These are phyloP conservation scores for Hydraecia micacea DNA, from an alignment of 2,888 invertebrate genomes.

Conservation along the genomic window DNA sequence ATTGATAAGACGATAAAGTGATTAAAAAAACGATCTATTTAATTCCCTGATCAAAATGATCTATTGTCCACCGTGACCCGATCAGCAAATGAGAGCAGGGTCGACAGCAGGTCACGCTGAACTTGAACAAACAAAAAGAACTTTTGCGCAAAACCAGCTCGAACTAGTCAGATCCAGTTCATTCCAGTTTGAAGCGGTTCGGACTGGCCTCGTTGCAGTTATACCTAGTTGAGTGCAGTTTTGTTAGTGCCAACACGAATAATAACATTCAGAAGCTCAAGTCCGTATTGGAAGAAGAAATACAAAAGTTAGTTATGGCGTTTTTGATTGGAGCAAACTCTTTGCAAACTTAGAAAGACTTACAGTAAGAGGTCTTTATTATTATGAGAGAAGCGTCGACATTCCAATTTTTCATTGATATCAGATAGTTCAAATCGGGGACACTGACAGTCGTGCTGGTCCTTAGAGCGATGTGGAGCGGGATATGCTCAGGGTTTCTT, in stretches of 20 bases:
- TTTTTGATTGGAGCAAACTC: background rate
- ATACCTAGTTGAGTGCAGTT: constrained; percentile 58
- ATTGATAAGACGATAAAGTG: too few relatives aligned
- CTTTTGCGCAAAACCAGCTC: constrained; percentile 51
- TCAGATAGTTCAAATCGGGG: too few relatives aligned
- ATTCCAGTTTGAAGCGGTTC: constrained; percentile 60
- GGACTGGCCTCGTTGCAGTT: constrained; percentile 54
- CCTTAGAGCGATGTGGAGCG: too few relatives aligned
- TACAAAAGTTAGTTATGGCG: background rate
- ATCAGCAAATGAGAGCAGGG: constrained; percentile 43
- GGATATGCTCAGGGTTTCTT: too few relatives aligned
- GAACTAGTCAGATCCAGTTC: constrained; percentile 50
- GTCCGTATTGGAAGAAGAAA: background rate
- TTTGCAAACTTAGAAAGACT: background rate
- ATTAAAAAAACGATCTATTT: too few relatives aligned
- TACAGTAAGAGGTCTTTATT: background rate
- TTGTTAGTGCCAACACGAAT: constrained; percentile 28
- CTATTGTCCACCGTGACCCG: background rate
- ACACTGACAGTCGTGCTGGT: too few relatives aligned
- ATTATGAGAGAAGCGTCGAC: too few relatives aligned
- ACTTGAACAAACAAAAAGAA: constrained; percentile 59
- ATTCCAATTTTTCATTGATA: background rate
- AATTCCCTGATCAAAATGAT: background rate
- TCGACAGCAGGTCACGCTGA: constrained; percentile 40
- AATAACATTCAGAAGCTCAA: constrained; percentile 4